Evolutionary conservation across 2,797 vertebrate species (phyloP).

Genomic region (Eulemur mongoz): DNA sequence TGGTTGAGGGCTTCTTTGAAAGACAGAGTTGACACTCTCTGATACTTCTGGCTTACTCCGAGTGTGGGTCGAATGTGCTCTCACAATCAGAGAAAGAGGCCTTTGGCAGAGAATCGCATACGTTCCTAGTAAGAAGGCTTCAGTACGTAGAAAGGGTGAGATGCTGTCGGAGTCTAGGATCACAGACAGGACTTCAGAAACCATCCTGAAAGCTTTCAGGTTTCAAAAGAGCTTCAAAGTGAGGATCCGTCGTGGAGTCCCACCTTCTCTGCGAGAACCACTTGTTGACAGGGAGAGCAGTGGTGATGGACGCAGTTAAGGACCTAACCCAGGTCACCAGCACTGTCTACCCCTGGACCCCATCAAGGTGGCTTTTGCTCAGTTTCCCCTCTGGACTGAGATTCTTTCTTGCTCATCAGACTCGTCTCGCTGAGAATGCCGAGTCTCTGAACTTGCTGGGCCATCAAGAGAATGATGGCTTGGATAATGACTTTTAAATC

Average conservation of each 20-base stretch:
- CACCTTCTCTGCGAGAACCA: not conserved
- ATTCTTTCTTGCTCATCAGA: not conserved
- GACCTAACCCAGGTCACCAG: not conserved
- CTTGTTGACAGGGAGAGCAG: not conserved
- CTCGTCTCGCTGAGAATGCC: not conserved
- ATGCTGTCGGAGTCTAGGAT: not conserved
- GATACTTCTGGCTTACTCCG: not conserved
- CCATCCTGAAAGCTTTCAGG: not conserved
- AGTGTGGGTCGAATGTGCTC: not conserved
- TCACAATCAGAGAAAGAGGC: not conserved
- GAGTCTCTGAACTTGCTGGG: not conserved
- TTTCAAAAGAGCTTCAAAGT: not conserved
- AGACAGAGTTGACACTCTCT: not conserved
- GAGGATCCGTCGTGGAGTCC: not conserved
- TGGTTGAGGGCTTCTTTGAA: not conserved
- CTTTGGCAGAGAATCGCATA: not conserved
- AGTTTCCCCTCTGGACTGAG: not conserved
- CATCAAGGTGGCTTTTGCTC: not conserved
- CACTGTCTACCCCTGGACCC: accelerated
- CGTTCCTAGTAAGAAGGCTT: not conserved
- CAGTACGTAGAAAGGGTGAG: not conserved
- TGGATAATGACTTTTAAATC: not conserved
- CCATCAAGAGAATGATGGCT: not conserved
- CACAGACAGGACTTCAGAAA: not conserved
- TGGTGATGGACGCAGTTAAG: not conserved